A percentile compares a stretch with the other conserved stretches of the same genome.
Evolutionary conservation across 2,888 invertebrate species (phyloP).

Genomic region (Dinocampus coccinellae): DNA sequence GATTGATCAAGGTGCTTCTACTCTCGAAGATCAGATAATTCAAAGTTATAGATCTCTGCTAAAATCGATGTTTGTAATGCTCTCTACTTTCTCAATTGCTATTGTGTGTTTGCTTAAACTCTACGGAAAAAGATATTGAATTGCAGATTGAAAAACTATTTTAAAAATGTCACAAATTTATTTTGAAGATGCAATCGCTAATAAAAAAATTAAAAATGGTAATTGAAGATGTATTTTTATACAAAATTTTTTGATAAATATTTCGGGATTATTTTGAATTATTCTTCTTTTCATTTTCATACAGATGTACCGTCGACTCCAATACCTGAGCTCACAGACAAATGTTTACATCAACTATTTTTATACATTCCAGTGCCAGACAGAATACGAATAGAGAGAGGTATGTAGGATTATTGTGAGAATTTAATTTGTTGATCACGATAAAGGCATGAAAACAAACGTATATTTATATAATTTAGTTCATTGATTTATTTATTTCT

Average conservation of each 20-base stretch:
- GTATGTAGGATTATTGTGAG: background rate
- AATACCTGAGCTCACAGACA: background rate
- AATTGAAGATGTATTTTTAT: background rate
- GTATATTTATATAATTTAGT: too few species aligned
- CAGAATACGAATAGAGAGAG: conserved; percentile 4
- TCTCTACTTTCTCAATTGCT: background rate
- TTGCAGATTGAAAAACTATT: background rate
- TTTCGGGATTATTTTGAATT: background rate
- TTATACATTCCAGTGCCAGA: background rate
- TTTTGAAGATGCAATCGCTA: background rate
- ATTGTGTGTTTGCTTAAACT: background rate
- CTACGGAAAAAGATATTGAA: background rate
- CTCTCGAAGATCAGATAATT: too few species aligned
- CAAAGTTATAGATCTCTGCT: too few species aligned
- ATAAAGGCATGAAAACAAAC: background rate
- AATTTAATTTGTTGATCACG: background rate
- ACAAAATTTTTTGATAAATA: background rate
- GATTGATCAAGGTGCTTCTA: too few species aligned
- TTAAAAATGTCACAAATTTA: background rate
- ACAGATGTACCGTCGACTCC: background rate
- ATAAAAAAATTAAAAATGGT: background rate
- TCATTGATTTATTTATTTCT: background rate
- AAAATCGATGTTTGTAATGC: too few species aligned
- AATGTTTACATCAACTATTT: conserved; percentile 15
- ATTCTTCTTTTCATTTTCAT: background rate